Base-by-base conservation (phyloP, 2,888 invertebrate species). In the Seira musarum region DNA sequence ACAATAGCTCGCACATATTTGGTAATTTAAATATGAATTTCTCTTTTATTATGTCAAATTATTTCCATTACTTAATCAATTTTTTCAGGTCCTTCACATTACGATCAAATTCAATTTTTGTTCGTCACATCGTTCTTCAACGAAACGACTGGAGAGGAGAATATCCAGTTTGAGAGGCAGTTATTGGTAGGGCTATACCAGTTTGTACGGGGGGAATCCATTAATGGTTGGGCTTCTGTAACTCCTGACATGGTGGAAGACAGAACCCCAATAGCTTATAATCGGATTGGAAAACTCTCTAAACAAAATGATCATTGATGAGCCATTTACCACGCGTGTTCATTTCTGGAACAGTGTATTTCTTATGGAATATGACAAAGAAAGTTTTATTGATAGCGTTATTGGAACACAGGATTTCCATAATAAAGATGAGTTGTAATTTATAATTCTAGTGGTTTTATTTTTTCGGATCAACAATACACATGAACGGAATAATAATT, bases 81-180 rank as follows among this genome's bases (percentile, higher is more conserved):
- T 71, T 3, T 25, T 35, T 2, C 60, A 82, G 82, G 84, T 0
- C 83, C 82, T 0, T 66, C 82, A 0, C 85, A 85, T 73, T 85
- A 82, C 65, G 85, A 85, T 53, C 84, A 85, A 76, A 46, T 83
- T 17, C 84, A 83, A 40, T 85, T 84, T 67, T 66, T 85, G 25
- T 85, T 84, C 53, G 81, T 57, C 17, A 80, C 82, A 0, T 72
- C 82, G 10, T 78, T 74, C 25, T 84, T 83, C 57, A 75, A 78
- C 21, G 70, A 80, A 40, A 80, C 83, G 13, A 49, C 8, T 0
- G 53, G 63, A 10, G 75, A 67, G 8, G 80, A 78, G 0, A 63
- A 83, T 35, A 49, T 73, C 13, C 60, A 81, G 60, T 82, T 83
- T 76, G 80, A 78, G 15, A 74, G 71, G 46, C 21, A 53, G 13